Percentiles rank a stretch among this genome's conserved stretches.
Evolutionary conservation across 2,797 vertebrate species (phyloP).

Genomic region (Hydrocynus forskahlii): DNA sequence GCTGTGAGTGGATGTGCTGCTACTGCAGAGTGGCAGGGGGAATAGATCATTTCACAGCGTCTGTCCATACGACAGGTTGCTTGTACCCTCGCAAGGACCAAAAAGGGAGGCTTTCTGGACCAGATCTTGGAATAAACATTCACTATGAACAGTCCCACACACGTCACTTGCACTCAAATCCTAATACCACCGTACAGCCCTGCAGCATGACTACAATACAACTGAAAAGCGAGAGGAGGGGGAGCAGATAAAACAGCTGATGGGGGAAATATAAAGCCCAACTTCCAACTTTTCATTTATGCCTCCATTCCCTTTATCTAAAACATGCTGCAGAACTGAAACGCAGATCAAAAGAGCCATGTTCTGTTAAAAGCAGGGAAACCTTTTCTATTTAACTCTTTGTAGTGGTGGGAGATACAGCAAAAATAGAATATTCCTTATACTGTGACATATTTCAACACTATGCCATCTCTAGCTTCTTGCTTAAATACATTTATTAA

Average conservation of each 20-base stretch:
- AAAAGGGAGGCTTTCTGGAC: constrained; percentile 30
- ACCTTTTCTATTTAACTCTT: too few relatives aligned
- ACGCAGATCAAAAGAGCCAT: too few relatives aligned
- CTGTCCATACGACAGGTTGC: constrained; percentile 62
- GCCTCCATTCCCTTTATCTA: neutral
- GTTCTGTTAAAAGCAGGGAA: too few relatives aligned
- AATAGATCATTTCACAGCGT: constrained; percentile 63
- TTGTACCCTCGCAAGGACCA: constrained; percentile 61
- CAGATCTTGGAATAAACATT: constrained; percentile 16
- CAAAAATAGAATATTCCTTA: too few relatives aligned
- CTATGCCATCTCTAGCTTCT: too few relatives aligned
- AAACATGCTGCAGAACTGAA: neutral
- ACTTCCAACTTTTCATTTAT: neutral
- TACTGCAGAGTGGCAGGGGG: constrained; percentile 61
- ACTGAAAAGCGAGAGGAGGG: too few relatives aligned
- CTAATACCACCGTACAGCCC: neutral
- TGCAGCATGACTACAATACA: too few relatives aligned
- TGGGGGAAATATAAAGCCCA: constrained; percentile 4
- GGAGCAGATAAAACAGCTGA: neutral
- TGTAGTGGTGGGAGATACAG: too few relatives aligned
- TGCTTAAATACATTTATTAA: too few relatives aligned
- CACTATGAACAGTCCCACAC: constrained; percentile 8
- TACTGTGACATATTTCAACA: too few relatives aligned
- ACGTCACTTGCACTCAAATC: neutral
- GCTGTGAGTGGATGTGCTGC: constrained; percentile 62